Conservation (phyloP, 37 sponge, comb jelly and placozoan species). For the Aplysina aerophoba region DNA sequence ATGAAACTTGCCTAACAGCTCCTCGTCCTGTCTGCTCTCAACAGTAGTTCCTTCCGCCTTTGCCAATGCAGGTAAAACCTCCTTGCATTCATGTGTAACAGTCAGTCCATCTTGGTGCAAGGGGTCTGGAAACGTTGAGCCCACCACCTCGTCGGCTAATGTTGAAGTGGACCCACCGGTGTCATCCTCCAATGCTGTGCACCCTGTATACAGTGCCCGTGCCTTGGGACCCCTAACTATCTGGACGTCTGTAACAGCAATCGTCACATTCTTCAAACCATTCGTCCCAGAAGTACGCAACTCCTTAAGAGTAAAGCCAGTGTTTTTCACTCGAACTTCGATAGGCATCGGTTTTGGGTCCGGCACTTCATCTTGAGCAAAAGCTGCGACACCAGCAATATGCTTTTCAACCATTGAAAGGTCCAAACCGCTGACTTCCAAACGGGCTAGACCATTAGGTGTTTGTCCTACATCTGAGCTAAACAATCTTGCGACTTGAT, state of each 20-base stretch:
- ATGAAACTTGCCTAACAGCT: background rate
- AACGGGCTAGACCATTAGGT: constrained; percentile 40
- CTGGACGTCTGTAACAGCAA: constrained; percentile 19
- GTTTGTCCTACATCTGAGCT: background rate
- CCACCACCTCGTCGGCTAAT: background rate
- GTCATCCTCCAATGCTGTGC: background rate
- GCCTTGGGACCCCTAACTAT: constrained; percentile 51
- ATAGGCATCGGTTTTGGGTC: constrained; percentile 48
- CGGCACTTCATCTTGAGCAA: constrained; percentile 66
- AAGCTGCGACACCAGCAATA: constrained; percentile 41
- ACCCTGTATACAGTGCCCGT: constrained; percentile 18
- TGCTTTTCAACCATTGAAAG: constrained; percentile 33
- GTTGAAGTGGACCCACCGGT: background rate
- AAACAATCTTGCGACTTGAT: constrained; percentile 36
- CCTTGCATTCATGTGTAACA: no score
- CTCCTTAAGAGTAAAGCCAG: constrained; percentile 42
- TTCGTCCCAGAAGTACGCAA: constrained; percentile 5
- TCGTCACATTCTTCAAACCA: constrained; percentile 20
- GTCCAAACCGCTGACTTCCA: constrained; percentile 16
- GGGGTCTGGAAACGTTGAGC: background rate
- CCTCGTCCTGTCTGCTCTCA: background rate
- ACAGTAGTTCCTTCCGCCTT: no score
- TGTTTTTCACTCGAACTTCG: constrained; percentile 45
- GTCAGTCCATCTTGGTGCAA: no score
- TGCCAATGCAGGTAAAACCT: no score